phyloP scores from a whole-genome alignment of 2,797 vertebrate genomes.

The Phoebastria nigripes region DNA sequence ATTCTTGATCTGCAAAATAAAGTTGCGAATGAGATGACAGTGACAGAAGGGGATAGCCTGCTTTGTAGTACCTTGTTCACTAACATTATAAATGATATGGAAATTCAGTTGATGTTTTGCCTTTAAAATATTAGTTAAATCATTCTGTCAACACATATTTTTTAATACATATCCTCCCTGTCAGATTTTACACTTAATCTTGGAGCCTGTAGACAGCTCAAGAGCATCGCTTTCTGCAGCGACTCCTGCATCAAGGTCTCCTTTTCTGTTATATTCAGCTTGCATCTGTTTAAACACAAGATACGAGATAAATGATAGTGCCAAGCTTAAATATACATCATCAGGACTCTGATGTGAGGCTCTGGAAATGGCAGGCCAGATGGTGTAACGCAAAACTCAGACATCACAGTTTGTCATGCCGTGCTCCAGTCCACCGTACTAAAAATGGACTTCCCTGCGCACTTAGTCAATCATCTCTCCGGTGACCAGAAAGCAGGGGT shows the following conservation, averaged over 20 bases:
- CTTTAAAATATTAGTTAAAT: conserved; percentile 64
- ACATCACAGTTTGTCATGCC: conserved; percentile 57
- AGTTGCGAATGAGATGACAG: conserved; percentile 29
- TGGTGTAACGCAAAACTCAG: conserved; percentile 48
- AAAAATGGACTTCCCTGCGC: conserved; percentile 49
- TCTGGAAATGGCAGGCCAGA: conserved; percentile 63
- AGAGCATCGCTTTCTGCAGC: conserved; percentile 33
- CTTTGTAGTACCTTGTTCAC: conserved; percentile 46
- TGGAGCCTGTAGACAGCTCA: conserved; percentile 57
- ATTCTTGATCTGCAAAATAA: conserved; percentile 45
- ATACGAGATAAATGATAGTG: conserved; percentile 64
- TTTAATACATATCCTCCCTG: conserved; percentile 58
- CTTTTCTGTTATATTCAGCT: conserved; percentile 52
- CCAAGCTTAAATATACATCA: conserved; percentile 66
- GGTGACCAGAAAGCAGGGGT: conserved; percentile 54
- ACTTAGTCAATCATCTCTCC: conserved; percentile 58
- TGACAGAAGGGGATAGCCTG: conserved; percentile 49
- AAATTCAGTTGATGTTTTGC: conserved; percentile 58
- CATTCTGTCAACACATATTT: conserved; percentile 66
- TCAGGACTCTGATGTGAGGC: conserved; percentile 62
- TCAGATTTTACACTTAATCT: conserved; percentile 60
- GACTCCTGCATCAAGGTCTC: conserved; percentile 50
- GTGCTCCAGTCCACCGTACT: conserved; percentile 24
- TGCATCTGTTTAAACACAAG: conserved; percentile 67
- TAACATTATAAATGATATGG: conserved; percentile 35